phyloP scores from a whole-genome alignment of 23 tunicate genomes.

The Ciona savignyi region DNA sequence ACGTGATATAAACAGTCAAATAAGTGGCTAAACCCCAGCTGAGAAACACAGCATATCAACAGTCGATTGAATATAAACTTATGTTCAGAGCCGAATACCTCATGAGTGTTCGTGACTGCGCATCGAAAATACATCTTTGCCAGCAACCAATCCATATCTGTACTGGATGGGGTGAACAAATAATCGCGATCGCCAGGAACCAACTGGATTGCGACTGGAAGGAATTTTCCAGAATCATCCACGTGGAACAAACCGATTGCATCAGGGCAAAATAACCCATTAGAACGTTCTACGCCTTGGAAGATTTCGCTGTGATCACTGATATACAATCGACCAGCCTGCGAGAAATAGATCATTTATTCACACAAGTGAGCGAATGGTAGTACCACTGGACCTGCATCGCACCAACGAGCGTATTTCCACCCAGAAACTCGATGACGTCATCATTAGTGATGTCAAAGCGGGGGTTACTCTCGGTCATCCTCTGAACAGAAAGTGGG shows the following conservation, averaged over 20 bases:
- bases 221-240: slow-evolving; percentile 13
- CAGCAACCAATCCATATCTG: slow-evolving; percentile 36
- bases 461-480: too few relatives aligned
- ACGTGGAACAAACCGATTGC: slow-evolving; percentile 27
- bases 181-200: slow-evolving; percentile 22
- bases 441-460: too few relatives aligned
- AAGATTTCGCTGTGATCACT: not conserved
- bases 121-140: slow-evolving; percentile 56
- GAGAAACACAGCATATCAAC: too few relatives aligned
- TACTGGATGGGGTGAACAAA: slow-evolving; percentile 29
- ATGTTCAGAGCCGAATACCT: slow-evolving; percentile 7
- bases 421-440: too few relatives aligned
- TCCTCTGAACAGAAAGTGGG: too few relatives aligned
- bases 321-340: slow-evolving; percentile 5
- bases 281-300: not conserved
- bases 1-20: too few relatives aligned
- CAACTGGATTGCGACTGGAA: slow-evolving; percentile 46
- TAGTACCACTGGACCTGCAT: too few relatives aligned
- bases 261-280: slow-evolving; percentile 9
- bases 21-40: too few relatives aligned
- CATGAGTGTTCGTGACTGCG: slow-evolving; percentile 11
- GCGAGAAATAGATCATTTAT: too few relatives aligned
- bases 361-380: too few relatives aligned
- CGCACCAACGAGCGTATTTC: too few relatives aligned
- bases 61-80: not conserved